Evolutionary conservation across 1,140 invertebrate species (phyloP), one percentile per base, ranked within the genome.

Genomic region (Zaprionus davidi): DNA sequence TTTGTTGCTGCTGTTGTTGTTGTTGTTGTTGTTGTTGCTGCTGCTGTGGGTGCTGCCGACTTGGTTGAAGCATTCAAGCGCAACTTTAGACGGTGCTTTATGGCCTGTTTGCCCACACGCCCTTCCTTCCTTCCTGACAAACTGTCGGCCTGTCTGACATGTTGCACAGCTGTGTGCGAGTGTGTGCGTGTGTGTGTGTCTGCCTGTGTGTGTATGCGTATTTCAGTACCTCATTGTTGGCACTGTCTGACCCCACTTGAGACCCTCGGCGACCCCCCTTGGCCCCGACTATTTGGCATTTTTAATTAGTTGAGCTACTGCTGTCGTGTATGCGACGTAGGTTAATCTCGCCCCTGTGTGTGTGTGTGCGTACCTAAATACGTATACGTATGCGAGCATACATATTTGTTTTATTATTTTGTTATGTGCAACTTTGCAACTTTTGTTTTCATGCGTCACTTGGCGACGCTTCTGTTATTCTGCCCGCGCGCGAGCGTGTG

Each of bases 281-380:
- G 80, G 41, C 41, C 67, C 49, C 76, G 82, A 81, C 82, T 90
- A 81, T 91, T 90, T 79, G 85, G 86, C 73, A 90, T 90, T 90
- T 90, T 90, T 90, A 90, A 90, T 90, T 82, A 90, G 85, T 75
- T 79, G 62, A 75, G 74, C 53, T 78, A 68, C 74, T 78, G 68
- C 74, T 78, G 68, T 59, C 53, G 69, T 62, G 53, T 70, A n/a
- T 69, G 73, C 55, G 60, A 60, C 74, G 28, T 72, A 69, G 76
- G 73, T 75, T 79, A 75, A 79, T 74, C 82, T 71, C 36, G 20
- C 13, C 28, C 34, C 9, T 44, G 28, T 22, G 7, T 53, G 4
- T 22, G 34, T 22, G 28, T 55, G n/a, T 44, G 24, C 17, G 4
- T 55, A 5, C 24, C 51, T 36, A 36, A 28, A 44, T 59, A 36